Base-by-base conservation (phyloP, 2,888 invertebrate genomes). In the Plagodis pulveraria region DNA sequence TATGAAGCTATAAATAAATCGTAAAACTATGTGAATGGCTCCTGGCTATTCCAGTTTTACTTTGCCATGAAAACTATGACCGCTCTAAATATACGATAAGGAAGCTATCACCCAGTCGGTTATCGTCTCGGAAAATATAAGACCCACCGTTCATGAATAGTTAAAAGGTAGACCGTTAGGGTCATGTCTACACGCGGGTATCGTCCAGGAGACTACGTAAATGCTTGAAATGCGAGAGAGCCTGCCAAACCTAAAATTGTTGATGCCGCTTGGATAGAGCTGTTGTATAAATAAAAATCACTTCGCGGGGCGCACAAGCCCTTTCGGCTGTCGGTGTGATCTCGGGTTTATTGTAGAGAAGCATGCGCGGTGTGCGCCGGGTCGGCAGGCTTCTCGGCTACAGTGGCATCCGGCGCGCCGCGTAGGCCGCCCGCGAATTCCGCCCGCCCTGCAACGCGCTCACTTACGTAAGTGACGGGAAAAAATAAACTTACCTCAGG, bases 391-490 rank as follows among this genome's bases (percentile, higher is more conserved):
- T 66, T 66, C 74, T 71, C 77, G 58, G 55, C 60, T 58, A 82
- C 78, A 88, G 89, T 88, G 81, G 81, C 83, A 83, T 71, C 80
- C 78, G 78, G 77, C 78, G 81, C 69, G 78, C 76, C 82, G 78
- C 79, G 76, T 70, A 68, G 76, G 62, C 61, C 80, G 83, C 81
- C 71, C 83, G 86, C 77, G 63, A 63, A 55, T 65, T 48, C 66
- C 68, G 69, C 66, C 62, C 67, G 59, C 47, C 67, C 63, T 53
- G 46, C 56, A 57, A 63, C 78, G 77, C 71, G 66, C 70, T 66
- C 76, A 86, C 88, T 87, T 88, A 90, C 91, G 89, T 91, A 91
- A 90, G 87, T 84, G 78, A 71, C 76, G 78, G 67, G 72, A 67
- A 70, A 68, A 69, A 69, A 72, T 65, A 67, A 70, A 77, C 70